A percentile compares a stretch with the other conserved stretches of the same genome.
These are phyloP conservation scores for Aphaenogaster ashmeadi DNA, from an alignment of 1,140 invertebrate species.

Conservation along the genomic window DNA sequence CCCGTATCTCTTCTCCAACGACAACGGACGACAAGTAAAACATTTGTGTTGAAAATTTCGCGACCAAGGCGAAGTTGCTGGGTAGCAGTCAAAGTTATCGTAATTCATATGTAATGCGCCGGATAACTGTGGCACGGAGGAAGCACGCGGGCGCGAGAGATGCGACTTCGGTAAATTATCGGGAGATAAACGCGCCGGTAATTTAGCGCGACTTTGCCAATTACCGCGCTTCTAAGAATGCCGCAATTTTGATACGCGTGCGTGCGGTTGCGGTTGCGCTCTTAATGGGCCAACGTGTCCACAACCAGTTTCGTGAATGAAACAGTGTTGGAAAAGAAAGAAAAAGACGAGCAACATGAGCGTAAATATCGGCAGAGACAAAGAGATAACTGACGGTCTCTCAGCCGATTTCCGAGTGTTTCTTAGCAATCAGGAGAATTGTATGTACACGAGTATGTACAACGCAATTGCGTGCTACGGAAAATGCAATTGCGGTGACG, in stretches of 20 bases:
- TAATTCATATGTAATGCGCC: conserved; percentile 18
- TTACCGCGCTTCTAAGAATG: conserved; percentile 60
- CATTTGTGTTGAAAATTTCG: conserved; percentile 10
- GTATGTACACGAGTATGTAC: not conserved
- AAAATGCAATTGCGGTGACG: not conserved
- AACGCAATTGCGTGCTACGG: conserved; percentile 1
- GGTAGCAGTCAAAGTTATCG: not conserved
- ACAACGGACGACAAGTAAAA: not conserved
- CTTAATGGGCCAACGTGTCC: conserved; percentile 62
- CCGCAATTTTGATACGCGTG: conserved; percentile 63
- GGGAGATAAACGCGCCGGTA: conserved; percentile 41
- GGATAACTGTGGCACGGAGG: conserved; percentile 1
- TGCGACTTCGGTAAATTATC: conserved; percentile 45
- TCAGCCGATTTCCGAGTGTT: conserved; percentile 18
- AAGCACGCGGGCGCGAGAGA: not conserved
- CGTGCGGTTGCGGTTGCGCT: conserved; percentile 58
- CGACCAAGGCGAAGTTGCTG: not conserved
- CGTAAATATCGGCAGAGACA: conserved; percentile 50
- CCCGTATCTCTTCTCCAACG: not conserved
- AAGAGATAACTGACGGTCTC: conserved; percentile 25
- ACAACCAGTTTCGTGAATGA: conserved; percentile 62
- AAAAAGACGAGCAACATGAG: not conserved
- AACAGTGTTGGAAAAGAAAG: conserved; percentile 30
- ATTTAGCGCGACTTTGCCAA: conserved; percentile 62
- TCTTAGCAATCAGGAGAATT: not conserved